Percentiles rank a stretch among this genome's conserved stretches.
Conservation (phyloP, 2,888 invertebrate genomes). For the Mesoligia furuncula region DNA sequence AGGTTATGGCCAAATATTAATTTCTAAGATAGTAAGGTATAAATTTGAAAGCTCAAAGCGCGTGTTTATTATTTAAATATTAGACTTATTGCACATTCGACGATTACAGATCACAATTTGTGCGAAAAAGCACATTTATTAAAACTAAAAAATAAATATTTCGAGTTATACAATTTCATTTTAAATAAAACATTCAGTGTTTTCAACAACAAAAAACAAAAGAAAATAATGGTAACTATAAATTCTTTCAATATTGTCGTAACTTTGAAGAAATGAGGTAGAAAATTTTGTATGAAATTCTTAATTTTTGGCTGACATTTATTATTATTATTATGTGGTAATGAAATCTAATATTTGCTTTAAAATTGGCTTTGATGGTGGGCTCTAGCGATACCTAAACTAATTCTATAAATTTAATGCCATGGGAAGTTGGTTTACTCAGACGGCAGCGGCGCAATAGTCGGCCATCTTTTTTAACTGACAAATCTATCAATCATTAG, state of each 20-base stretch:
- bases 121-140: slow-evolving; percentile 75
- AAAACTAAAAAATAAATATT: slow-evolving; percentile 70
- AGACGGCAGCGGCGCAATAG: slow-evolving; percentile 57
- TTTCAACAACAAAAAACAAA: slow-evolving; percentile 61
- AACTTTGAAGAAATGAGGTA: slow-evolving; percentile 75
- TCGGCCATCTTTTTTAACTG: slow-evolving; percentile 25
- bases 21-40: slow-evolving; percentile 68
- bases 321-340: slow-evolving; percentile 50
- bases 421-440: slow-evolving; percentile 59
- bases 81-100: slow-evolving; percentile 76
- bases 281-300: slow-evolving; percentile 70
- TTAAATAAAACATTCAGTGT: slow-evolving; percentile 64
- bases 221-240: slow-evolving; percentile 74
- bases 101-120: slow-evolving; percentile 77
- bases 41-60: slow-evolving; percentile 76
- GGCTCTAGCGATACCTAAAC: slow-evolving; percentile 88
- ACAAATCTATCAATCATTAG: slow-evolving; percentile 17
- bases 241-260: slow-evolving; percentile 60
- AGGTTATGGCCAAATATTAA: slow-evolving; percentile 73
- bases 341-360: slow-evolving; percentile 67
- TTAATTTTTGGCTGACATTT: slow-evolving; percentile 64
- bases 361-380: slow-evolving; percentile 77
- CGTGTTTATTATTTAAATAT: slow-evolving; percentile 70
- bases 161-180: slow-evolving; percentile 63
- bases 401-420: slow-evolving; percentile 73